phyloP scores from a whole-genome alignment of 2,888 invertebrate genomes.

The Andrena praecox region DNA sequence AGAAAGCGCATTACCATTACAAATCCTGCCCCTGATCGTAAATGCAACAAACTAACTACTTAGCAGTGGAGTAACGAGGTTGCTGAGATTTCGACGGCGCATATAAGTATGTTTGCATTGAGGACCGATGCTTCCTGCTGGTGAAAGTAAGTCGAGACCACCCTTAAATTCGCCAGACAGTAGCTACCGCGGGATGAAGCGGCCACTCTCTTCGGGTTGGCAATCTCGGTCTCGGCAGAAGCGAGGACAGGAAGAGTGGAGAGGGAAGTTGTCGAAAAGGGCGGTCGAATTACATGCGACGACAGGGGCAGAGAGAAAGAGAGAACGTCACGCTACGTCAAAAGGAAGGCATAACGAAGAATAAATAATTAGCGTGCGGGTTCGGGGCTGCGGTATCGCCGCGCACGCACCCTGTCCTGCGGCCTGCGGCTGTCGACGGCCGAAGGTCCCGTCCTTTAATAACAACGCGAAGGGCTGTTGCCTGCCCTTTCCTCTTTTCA shows the following conservation, averaged over 20 bases:
- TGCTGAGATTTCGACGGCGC: background rate
- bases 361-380: slow-evolving; percentile 82
- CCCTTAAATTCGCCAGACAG: background rate
- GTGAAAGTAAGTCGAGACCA: background rate
- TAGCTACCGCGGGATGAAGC: background rate
- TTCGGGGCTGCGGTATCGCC: slow-evolving; percentile 76
- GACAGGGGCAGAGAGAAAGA: slow-evolving; percentile 35
- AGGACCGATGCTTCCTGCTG: background rate
- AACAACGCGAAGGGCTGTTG: slow-evolving; percentile 51
- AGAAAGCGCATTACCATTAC: background rate
- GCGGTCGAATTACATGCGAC: slow-evolving; percentile 31
- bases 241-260: background rate
- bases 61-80: background rate
- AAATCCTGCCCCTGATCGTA: background rate
- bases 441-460: slow-evolving; percentile 68
- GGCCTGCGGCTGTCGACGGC: slow-evolving; percentile 68
- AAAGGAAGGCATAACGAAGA: slow-evolving; percentile 74
- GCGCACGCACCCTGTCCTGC: slow-evolving; percentile 77
- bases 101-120: background rate
- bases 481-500: slow-evolving; percentile 31
- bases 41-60: background rate
- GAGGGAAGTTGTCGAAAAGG: slow-evolving; percentile 24
- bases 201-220: background rate
- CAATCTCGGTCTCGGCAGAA: slow-evolving; percentile 9
- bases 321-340: slow-evolving; percentile 66